Percentiles rank a stretch among this genome's conserved stretches.
phyloP scores from a whole-genome alignment of 2,888 invertebrate genomes.

The Anthrax anthrax region DNA sequence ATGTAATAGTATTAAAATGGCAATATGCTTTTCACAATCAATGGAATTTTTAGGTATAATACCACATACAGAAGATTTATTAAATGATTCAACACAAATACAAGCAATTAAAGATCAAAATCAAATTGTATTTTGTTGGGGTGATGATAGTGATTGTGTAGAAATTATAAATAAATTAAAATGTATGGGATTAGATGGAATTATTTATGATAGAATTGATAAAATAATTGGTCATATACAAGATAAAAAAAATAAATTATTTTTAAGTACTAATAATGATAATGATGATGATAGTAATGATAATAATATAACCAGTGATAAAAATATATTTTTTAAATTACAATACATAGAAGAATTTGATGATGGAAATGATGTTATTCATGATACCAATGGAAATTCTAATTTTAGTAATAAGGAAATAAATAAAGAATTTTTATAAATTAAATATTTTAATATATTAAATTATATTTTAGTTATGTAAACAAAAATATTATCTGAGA shows the following conservation, averaged over 20 bases:
- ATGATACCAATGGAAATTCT: too few relatives aligned
- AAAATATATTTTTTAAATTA: too few relatives aligned
- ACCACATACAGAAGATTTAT: constrained; percentile 78
- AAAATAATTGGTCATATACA: constrained; percentile 6
- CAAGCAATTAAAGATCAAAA: constrained; percentile 54
- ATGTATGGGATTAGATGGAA: constrained; percentile 74
- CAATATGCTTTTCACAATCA: constrained; percentile 66
- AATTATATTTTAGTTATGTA: too few relatives aligned
- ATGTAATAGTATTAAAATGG: constrained; percentile 62
- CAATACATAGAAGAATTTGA: too few relatives aligned
- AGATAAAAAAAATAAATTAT: not conserved
- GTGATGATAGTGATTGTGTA: constrained; percentile 80
- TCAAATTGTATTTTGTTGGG: constrained; percentile 89
- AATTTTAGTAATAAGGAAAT: too few relatives aligned
- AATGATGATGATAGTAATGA: not conserved
- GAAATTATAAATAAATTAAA: constrained; percentile 71
- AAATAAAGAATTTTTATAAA: too few relatives aligned
- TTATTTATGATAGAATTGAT: constrained; percentile 88
- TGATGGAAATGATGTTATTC: too few relatives aligned
- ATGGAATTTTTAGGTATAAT: constrained; percentile 76
- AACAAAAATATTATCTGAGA: too few relatives aligned
- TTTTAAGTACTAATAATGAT: not conserved
- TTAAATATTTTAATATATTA: too few relatives aligned
- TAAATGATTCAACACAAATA: constrained; percentile 63
- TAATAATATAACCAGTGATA: not conserved